Conservation (phyloP, 2,797 vertebrate species). For the Xenops minutus region DNA sequence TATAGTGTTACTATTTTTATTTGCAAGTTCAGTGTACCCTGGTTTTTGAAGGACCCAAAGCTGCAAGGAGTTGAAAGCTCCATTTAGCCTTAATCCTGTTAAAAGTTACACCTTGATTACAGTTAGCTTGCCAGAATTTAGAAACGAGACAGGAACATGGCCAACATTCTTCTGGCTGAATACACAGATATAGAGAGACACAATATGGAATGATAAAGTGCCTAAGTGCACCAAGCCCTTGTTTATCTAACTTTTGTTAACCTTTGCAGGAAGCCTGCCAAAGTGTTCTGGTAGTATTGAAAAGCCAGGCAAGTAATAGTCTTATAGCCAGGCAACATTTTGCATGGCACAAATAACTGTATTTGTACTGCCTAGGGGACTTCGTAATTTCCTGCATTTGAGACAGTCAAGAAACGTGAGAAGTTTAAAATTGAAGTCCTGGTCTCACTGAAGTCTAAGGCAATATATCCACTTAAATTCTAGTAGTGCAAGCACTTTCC, state of each 20-base stretch:
- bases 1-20: neutral
- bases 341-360: neutral
- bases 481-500: neutral
- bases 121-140: constrained; percentile 31
- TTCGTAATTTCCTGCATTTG: neutral
- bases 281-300: neutral
- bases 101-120: constrained; percentile 33
- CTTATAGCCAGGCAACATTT: neutral
- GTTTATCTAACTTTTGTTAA: constrained; percentile 62
- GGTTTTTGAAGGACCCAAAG: constrained; percentile 4
- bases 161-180: constrained; percentile 50
- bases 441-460: neutral
- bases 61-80: neutral
- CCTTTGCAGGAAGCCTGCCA: constrained; percentile 46
- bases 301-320: neutral
- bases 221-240: constrained; percentile 15
- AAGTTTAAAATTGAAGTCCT: neutral
- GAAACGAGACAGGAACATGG: constrained; percentile 27
- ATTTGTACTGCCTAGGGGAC: neutral
- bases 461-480: neutral
- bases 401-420: neutral
- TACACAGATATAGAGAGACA: neutral
- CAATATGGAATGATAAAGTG: constrained; percentile 41
- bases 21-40: neutral
- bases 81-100: constrained; percentile 4